A percentile compares a stretch with the other conserved stretches of the same genome.
phyloP scores from a whole-genome alignment of 2,113 vertebrate genomes.

The Podilymbus podiceps region DNA sequence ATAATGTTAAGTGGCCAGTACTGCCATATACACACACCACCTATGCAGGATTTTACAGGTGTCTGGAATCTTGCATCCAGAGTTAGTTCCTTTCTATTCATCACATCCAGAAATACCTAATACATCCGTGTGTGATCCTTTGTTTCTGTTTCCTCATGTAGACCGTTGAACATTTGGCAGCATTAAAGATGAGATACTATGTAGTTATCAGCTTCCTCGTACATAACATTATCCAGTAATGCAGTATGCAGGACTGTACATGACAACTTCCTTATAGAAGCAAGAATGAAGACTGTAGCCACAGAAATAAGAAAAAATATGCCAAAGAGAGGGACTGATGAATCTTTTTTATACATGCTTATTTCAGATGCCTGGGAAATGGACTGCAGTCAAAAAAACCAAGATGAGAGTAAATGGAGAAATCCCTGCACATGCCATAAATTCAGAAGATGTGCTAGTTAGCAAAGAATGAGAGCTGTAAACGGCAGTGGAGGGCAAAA shows the following conservation, averaged over 20 bases:
- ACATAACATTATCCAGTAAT: not conserved
- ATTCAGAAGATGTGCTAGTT: constrained; percentile 47
- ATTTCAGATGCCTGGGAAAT: not conserved
- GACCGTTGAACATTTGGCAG: not conserved
- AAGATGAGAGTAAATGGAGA: not conserved
- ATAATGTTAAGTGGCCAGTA: not conserved
- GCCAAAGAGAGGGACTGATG: not conserved
- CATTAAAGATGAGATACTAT: not conserved
- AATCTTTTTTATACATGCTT: not conserved
- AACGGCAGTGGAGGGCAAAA: constrained; percentile 57
- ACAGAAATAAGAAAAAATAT: not conserved
- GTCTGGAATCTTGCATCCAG: not conserved
- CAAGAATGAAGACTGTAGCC: not conserved
- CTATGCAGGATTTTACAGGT: not conserved
- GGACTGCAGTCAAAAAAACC: not conserved
- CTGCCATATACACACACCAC: not conserved
- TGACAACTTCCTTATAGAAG: not conserved
- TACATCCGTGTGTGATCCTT: not conserved
- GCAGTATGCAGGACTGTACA: not conserved
- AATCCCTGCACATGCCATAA: not conserved
- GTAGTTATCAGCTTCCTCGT: not conserved
- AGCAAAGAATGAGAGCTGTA: constrained; percentile 60
- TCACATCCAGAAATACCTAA: not conserved
- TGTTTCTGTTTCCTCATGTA: not conserved
- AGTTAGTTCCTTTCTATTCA: not conserved